phyloP scores from a whole-genome alignment of 1,140 invertebrate genomes.

The Euura saliciscinereae region DNA sequence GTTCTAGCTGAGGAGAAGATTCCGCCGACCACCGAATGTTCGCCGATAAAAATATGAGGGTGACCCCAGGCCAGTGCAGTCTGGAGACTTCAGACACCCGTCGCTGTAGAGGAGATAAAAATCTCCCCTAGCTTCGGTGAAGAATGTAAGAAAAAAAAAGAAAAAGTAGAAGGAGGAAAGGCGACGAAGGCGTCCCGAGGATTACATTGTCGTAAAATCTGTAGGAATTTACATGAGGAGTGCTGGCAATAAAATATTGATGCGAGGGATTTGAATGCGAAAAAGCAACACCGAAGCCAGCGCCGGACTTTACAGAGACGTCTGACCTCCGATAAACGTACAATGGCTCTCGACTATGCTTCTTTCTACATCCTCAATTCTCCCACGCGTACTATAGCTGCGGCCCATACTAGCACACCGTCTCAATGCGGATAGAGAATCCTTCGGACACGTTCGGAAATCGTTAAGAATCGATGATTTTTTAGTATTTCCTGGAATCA shows the following conservation, averaged over 20 bases:
- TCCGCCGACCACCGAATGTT: no score
- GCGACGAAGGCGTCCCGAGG: slow-evolving; percentile 36
- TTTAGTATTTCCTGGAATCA: no score
- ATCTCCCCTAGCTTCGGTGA: slow-evolving; percentile 17
- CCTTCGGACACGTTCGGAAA: no score
- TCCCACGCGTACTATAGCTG: no score
- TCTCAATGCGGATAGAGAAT: no score
- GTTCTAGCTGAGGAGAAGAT: no score
- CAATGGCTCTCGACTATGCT: not conserved
- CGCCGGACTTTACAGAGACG: slow-evolving; percentile 15
- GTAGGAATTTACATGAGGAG: slow-evolving; percentile 48
- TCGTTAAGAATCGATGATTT: no score
- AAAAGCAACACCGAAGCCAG: slow-evolving; percentile 11
- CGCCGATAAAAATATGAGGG: not conserved
- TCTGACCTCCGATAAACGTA: slow-evolving; percentile 27
- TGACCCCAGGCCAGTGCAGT: slow-evolving; percentile 16
- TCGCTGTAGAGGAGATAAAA: slow-evolving; percentile 17
- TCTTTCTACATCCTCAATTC: not conserved
- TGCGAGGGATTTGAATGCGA: slow-evolving; percentile 35
- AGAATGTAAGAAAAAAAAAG: not conserved
- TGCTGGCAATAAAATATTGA: slow-evolving; percentile 46
- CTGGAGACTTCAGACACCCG: slow-evolving; percentile 5
- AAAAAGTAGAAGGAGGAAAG: slow-evolving; percentile 22
- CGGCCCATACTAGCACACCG: no score
- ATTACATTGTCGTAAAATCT: slow-evolving; percentile 58